phyloP scores from a whole-genome alignment of 2,888 invertebrate species.

The Callinectes sapidus region DNA sequence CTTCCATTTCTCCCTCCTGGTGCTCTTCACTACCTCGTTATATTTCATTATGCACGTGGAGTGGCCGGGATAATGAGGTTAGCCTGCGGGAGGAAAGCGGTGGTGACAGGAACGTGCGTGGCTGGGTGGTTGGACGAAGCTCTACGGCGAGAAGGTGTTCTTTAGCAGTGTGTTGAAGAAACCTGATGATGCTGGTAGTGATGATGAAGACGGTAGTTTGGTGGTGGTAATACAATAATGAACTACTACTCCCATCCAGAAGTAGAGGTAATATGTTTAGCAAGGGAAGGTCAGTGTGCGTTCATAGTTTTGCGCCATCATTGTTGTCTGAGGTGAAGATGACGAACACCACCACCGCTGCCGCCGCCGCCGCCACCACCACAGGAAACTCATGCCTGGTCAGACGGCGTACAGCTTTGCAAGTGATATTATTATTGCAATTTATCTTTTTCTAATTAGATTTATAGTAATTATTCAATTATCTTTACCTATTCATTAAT shows the following conservation, averaged over 20 bases:
- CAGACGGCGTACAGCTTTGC: neutral
- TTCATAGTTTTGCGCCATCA: too few relatives aligned
- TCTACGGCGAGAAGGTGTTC: neutral
- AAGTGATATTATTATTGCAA: too few relatives aligned
- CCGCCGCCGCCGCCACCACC: too few relatives aligned
- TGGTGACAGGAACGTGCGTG: neutral
- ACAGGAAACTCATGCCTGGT: neutral
- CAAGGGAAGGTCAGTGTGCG: neutral
- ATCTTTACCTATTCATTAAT: too few relatives aligned
- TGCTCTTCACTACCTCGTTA: slow-evolving; percentile 25
- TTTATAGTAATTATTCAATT: too few relatives aligned
- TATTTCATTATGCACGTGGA: slow-evolving; percentile 9
- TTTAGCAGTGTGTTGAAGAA: neutral
- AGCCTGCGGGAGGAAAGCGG: neutral
- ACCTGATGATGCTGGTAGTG: neutral
- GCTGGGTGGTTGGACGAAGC: neutral
- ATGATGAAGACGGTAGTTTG: neutral
- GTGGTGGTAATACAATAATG: too few relatives aligned
- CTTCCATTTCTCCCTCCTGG: neutral
- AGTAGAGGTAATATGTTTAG: neutral
- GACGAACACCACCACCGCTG: too few relatives aligned
- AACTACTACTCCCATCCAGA: too few relatives aligned
- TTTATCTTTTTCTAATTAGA: too few relatives aligned
- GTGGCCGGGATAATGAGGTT: slow-evolving; percentile 11
- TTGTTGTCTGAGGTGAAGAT: too few relatives aligned